Evolutionary conservation across 2,113 vertebrate species (phyloP).

Genomic region (Dipodomys ordii): DNA sequence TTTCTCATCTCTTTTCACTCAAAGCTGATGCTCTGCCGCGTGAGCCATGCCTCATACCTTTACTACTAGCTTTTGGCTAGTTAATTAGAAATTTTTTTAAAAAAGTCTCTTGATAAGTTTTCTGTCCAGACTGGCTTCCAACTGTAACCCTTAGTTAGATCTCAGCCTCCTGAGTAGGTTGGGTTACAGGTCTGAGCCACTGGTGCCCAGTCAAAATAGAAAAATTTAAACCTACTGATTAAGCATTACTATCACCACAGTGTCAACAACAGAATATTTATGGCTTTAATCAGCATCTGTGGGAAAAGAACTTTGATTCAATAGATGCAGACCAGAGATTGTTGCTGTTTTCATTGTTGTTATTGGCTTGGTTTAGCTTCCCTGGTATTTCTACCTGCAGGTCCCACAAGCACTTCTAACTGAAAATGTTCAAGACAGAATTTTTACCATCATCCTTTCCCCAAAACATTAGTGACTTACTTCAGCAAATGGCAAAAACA

Average conservation of each 20-base stretch:
- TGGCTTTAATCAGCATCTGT: not conserved
- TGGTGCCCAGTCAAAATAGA: not conserved
- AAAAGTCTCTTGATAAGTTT: too few species aligned
- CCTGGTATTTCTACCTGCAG: not conserved
- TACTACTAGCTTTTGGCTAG: too few species aligned
- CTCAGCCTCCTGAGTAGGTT: too few species aligned
- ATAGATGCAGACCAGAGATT: not conserved
- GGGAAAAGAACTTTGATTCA: not conserved
- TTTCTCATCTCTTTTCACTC: not conserved
- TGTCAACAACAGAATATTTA: not conserved
- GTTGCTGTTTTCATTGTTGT: not conserved
- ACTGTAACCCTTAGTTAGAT: too few species aligned
- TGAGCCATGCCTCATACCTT: too few species aligned
- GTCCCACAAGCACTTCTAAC: not conserved
- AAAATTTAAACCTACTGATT: not conserved
- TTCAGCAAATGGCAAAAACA: constrained; percentile 13
- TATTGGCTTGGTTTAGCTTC: not conserved
- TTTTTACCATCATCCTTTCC: not conserved
- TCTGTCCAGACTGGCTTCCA: too few species aligned
- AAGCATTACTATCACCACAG: not conserved
- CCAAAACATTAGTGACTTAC: not conserved
- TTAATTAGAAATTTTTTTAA: too few species aligned
- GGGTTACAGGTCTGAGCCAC: too few species aligned
- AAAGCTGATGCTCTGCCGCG: too few species aligned
- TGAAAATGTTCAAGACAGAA: not conserved